Base-by-base conservation (phyloP, 1,140 invertebrate genomes). In the Papilio polytes region DNA sequence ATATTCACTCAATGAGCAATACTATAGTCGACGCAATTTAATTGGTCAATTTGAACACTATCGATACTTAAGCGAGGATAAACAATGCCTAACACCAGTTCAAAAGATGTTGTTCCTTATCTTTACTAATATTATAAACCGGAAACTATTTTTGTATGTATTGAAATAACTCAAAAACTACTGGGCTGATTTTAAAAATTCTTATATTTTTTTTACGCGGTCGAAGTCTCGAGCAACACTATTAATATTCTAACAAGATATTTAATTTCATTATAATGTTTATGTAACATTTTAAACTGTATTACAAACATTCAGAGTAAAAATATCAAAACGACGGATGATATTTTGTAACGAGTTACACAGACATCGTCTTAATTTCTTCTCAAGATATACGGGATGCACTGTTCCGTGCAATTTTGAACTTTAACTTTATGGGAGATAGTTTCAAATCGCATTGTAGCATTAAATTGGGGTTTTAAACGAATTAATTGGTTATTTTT, bases 401-500 rank as follows among this genome's bases (percentile, higher is more conserved):
- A 66, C 20, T n/a, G 20, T 15, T 12, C n/a, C 41, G 70, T 48
- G 9, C 51, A 31, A 70, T 82, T 82, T 73, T 84, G 26, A 83
- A 83, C 78, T 81, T 80, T 86, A 86, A 80, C 15, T 13, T 7
- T 3, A 48, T n/a, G 13, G 18, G 8, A 44, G 86, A 90, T 80
- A 78, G 83, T 81, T 76, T 66, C 85, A 81, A 81, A 86, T 88
- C 13, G 73, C 26, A 36, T 70, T 82, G 80, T 78, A 46, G 53
- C 20, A 56, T 78, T 80, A 85, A 89, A 81, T 88, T 90, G 88
- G 74, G 86, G 82, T 86, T 90, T 87, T 86, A 86, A 88, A 86
- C 81, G 83, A 90, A 88, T 90, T 87, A 90, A 90, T 92, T 87
- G 85, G 85, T 81, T 88, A 87, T 89, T 90, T 90, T 36, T 92